Evolutionary conservation across 2,888 invertebrate species (phyloP), one percentile per base, ranked within the genome.

Genomic region (Stictocephala bisonia): DNA sequence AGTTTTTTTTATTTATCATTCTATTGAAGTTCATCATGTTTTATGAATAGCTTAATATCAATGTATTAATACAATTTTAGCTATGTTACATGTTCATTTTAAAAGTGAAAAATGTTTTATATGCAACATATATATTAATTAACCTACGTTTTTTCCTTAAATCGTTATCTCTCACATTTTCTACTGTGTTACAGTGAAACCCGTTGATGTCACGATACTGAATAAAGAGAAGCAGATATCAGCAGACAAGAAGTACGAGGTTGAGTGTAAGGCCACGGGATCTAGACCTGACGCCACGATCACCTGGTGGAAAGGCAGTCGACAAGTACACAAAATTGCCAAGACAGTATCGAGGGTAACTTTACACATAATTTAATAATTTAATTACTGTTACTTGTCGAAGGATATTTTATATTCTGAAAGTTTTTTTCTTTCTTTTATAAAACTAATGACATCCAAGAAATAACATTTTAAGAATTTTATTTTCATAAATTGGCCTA

Each of bases 251-350:
- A 89, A 92, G 77, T 94, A 95, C 84, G 93, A 94, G 81, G 90
- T 96, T 75, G 94, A 95, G 83, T 96, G 96, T 84, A 90, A 91
- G 82, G 92, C 94, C 73, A 90, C 91, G 0, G 96, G 96, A 71
- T 95, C 95, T 13, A 88, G 93, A 77, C 95, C 96, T 6, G 91
- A 93, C 77, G 94, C 95, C 2, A 87, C 90, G 73, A 92, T 96
- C 82, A 92, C 93, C 58, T 96, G 96, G 96, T 95, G 94, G 94
- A 94, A 93, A 83, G 92, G 91, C 80, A 93, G 90, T 82, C 88
- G 91, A 80, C 93, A 91, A 84, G 88, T 94, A 78, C 93, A 92
- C 85, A 89, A 90, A 83, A 87, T 90, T 83, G 91, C 92, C 72
- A 93, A 93, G 85, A 93, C 91, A 84, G 94, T 94, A 85, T 92